phyloP scores from a whole-genome alignment of 2,797 vertebrate species.

The Falco peregrinus region DNA sequence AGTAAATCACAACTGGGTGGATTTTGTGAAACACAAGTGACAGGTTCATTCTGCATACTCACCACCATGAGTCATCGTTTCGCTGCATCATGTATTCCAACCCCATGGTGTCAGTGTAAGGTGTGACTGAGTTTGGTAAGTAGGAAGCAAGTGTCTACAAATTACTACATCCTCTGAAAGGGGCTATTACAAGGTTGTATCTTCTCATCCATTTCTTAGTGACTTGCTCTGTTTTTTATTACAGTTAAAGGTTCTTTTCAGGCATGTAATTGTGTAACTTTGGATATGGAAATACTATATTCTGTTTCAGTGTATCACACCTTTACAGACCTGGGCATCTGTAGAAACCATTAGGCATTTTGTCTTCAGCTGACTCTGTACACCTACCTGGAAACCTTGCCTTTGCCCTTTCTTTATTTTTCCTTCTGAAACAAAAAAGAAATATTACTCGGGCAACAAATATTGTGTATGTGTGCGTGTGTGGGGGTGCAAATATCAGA shows the following conservation, averaged over 20 bases:
- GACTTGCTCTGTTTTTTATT: background rate
- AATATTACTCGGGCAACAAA: background rate
- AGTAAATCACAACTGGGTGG: background rate
- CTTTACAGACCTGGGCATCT: background rate
- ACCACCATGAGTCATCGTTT: fast-evolving
- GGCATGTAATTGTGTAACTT: background rate
- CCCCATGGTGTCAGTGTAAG: background rate
- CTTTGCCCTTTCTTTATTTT: background rate
- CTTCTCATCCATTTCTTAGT: background rate
- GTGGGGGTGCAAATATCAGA: background rate
- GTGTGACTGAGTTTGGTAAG: background rate
- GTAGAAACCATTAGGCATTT: background rate
- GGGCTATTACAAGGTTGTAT: background rate
- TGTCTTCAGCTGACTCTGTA: background rate
- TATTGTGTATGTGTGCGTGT: background rate
- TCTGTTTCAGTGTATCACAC: background rate
- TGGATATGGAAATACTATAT: background rate
- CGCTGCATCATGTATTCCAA: background rate
- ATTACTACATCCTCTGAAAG: background rate
- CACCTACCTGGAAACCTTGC: background rate
- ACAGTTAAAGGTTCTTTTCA: background rate
- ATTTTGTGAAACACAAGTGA: background rate
- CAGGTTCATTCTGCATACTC: background rate
- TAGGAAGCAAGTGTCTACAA: constrained; percentile 15
- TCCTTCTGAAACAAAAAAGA: background rate